Base-by-base conservation (phyloP, 1,140 invertebrate genomes). In the Idris sp. region DNA sequence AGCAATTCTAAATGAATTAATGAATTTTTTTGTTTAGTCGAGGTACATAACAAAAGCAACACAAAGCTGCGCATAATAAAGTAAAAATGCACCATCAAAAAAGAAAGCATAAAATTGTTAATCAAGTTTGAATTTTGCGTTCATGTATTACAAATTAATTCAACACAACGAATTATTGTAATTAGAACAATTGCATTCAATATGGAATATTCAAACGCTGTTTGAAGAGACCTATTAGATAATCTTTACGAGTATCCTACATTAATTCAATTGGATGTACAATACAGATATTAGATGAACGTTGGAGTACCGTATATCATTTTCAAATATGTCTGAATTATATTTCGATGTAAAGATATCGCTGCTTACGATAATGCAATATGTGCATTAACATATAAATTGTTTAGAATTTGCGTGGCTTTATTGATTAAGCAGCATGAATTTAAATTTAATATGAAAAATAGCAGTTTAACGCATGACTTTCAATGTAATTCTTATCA, bases 191-290 rank as follows among this genome's bases (percentile, higher is more conserved):
- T 44, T 30, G 53, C 5, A 14, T 13, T 44, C 38, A 44, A 58
- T 58, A 44, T 58, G 35, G 53, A 58, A 41, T 44, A 44, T 58
- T 58, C 28, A 15, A 26, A 26, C 10, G 22, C 11, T 46, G 43
- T 59, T 59, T 59, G 54, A 59, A 48, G 30, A 58, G 54, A 35
- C 54, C 54, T 26, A 46, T 35, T 58, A 46, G 54, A 59, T 59
- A 59, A 59, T 59, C 54, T 59, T 59, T 59, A 36, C 15, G 54
- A 46, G 54, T 59, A 59, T 59, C 41, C 54, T 38, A 31, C 25
- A 48, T 59, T 59, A 59, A 59, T 59, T 59, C 43, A 59, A 59
- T 59, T 46, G 54, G 54, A 46, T 38, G 31, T 59, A 59, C 22
- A 46, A 48, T 48, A 38, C 43, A 46, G 54, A 59, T 38, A 59